Base-by-base conservation (phyloP, 1,140 invertebrate species). In the Orius insidiosus region DNA sequence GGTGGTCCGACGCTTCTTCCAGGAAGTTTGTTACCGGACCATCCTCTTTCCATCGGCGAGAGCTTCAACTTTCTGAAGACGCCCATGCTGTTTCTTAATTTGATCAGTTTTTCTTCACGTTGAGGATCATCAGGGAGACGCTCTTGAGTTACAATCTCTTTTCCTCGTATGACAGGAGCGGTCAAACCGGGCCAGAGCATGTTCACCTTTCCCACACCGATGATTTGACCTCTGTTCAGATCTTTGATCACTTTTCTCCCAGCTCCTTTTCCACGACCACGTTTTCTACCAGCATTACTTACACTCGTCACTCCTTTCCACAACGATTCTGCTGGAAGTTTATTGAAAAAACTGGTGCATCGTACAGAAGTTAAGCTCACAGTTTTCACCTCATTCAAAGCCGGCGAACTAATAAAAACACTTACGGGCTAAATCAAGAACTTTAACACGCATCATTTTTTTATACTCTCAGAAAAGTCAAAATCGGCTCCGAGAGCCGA, bases 301-400 rank as follows among this genome's bases (percentile, higher is more conserved):
- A 98, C 90, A 56, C 80, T 82, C 3, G 80, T 86, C 1, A 94
- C 81, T 34, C 88, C 85, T 61, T 92, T 90, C 94, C 95, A 98
- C 55, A 98, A 63, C 39, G 79, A 65, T 13, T 83, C 73, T 13
- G 81, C 86, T 46, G 80, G 68, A 54, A 46, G 43, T 49, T 49
- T 49, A 14, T 33, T 44, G 40, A 49, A 49, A 38, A 49, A 49
- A 44, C 47, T 49, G 14, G 47, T 49, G 32, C 13, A 19, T 16
- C 47, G 30, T 3, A 31, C 24, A 24, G 24, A 3, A 24, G 24
- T 24, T 7, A 24, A 24, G 7, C 3, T 24, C 24, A 24, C 24
- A 4, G 24, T 4, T 24, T 24, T 24, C 24, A 24, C 24, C 24
- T 24, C 24, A 7, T 24, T 24, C 24, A 24, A 24, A 24, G 24